These are phyloP conservation scores for Synodontis membranacea DNA, from an alignment of 2,113 vertebrate species.

Conservation along the genomic window DNA sequence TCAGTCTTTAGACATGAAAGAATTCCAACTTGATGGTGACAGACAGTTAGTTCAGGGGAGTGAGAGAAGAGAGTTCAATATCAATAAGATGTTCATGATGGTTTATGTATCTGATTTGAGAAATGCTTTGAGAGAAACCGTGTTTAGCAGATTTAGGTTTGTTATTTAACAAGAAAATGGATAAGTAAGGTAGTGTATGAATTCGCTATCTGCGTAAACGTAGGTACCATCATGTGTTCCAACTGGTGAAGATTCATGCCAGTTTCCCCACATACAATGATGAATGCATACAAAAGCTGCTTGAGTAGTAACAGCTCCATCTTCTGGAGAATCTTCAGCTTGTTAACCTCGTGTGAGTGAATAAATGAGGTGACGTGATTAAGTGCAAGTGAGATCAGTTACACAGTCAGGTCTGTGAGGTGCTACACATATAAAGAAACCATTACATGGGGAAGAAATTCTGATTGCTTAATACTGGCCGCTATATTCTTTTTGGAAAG, in stretches of 20 bases:
- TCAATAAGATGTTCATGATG: not conserved
- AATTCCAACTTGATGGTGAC: not conserved
- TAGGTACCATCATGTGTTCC: not conserved
- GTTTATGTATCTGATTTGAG: not conserved
- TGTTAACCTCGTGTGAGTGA: too few relatives aligned
- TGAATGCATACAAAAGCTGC: too few relatives aligned
- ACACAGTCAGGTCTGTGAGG: not conserved
- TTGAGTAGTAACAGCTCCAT: not conserved
- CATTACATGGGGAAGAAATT: not conserved
- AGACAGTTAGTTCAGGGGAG: not conserved
- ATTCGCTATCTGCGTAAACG: not conserved
- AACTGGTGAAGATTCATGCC: not conserved
- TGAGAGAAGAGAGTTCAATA: not conserved
- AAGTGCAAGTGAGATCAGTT: not conserved
- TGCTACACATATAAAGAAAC: not conserved
- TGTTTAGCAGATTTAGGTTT: not conserved
- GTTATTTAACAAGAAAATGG: not conserved
- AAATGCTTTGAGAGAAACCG: not conserved
- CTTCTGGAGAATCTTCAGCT: slow-evolving; percentile 4
- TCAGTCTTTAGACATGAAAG: too few relatives aligned
- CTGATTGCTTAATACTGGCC: not conserved
- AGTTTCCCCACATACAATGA: not conserved
- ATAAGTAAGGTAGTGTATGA: not conserved
- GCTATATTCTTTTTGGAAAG: not conserved
- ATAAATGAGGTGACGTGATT: not conserved